Conservation (phyloP, 2,113 vertebrate species). For the Pelecanus crispus region DNA sequence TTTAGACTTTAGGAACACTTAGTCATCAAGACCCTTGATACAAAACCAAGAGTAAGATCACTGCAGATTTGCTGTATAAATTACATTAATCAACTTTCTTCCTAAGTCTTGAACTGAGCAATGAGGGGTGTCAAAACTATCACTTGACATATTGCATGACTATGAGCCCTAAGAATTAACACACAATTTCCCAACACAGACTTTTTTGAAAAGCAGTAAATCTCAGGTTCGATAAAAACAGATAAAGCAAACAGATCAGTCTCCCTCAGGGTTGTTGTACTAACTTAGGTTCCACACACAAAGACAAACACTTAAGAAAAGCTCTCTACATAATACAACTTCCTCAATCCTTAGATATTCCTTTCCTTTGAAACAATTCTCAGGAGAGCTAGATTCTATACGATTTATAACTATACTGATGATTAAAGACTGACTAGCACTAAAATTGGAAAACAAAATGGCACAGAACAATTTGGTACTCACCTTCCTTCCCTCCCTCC, state of each 20-base stretch:
- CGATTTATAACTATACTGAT: neutral
- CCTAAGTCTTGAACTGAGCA: neutral
- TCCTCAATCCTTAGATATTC: neutral
- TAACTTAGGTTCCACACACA: neutral
- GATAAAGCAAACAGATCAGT: neutral
- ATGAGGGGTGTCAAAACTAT: neutral
- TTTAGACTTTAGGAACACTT: neutral
- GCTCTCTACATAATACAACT: neutral
- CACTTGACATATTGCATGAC: neutral
- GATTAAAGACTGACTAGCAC: neutral
- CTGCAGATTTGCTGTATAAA: neutral
- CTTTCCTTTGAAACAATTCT: neutral
- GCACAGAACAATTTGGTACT: neutral
- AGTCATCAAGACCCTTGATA: neutral
- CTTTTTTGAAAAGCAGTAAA: neutral
- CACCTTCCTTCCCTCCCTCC: neutral
- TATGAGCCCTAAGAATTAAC: neutral
- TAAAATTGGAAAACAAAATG: neutral
- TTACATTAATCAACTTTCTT: neutral
- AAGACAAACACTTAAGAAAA: neutral
- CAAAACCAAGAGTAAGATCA: neutral
- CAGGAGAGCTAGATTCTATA: neutral
- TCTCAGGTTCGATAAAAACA: neutral
- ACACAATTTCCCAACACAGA: neutral
- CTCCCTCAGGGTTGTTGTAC: neutral